These are phyloP conservation scores for Epicampocera succincta DNA, from an alignment of 2,888 invertebrate species.

Conservation along the genomic window DNA sequence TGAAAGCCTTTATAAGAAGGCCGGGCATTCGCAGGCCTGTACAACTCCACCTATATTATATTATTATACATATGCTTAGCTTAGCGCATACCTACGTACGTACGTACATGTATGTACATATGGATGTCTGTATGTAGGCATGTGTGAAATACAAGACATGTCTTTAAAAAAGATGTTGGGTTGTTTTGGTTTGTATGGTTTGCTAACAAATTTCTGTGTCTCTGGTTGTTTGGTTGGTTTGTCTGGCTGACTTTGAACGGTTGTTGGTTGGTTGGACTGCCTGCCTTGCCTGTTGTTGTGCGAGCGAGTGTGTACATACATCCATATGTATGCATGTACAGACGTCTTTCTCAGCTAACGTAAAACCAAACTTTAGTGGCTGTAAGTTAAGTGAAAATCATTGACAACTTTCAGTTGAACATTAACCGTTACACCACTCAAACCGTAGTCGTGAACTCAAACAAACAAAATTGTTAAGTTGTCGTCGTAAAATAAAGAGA, in stretches of 20 bases:
- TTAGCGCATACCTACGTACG: neutral
- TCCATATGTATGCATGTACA: too few relatives aligned
- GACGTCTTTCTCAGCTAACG: constrained; percentile 32
- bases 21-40: too few relatives aligned
- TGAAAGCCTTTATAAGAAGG: too few relatives aligned
- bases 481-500: constrained; percentile 50
- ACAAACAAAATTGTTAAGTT: neutral
- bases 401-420: constrained; percentile 70
- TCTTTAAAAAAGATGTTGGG: constrained; percentile 37
- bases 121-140: neutral
- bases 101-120: neutral
- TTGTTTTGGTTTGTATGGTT: constrained; percentile 31
- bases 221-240: constrained; percentile 37
- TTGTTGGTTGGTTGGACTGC: constrained; percentile 25
- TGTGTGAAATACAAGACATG: constrained; percentile 35
- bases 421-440: constrained; percentile 66
- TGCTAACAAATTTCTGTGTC: constrained; percentile 7
- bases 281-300: constrained; percentile 35
- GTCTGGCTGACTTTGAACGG: constrained; percentile 13
- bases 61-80: neutral
- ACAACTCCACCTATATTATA: too few relatives aligned
- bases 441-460: constrained; percentile 50
- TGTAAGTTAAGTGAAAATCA: constrained; percentile 67
- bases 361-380: constrained; percentile 51
- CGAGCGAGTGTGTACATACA: too few relatives aligned